Evolutionary conservation across 64 coral and sea anemone species (phyloP), one percentile per base, ranked within the genome.

Genomic region (Pocillopora damicornis): DNA sequence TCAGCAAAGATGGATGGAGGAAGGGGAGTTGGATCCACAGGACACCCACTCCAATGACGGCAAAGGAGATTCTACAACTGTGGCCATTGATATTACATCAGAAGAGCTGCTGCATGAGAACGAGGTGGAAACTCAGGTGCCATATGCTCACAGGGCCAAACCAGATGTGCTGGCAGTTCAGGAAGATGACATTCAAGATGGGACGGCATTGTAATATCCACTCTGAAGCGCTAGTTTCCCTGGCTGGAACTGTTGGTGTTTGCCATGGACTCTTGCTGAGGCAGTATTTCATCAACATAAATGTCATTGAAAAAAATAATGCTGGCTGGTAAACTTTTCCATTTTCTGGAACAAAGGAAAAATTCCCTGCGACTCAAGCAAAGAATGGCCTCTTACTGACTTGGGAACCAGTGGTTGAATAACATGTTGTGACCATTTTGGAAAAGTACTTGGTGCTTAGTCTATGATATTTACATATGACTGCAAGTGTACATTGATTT

Each of bases 1-100:
- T 13, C 82, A 88, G 62, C 81, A 95, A 45, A 75, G 90, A 75
- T 96, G 94, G 94, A 90, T 96, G 94, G 94, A 96, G 20, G 94
- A 96, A 75, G 94, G 94, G 2, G 91, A 93, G 7, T 22, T 93
- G 7, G 86, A 93, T 66, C 86, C 64, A 73, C 81, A 88, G 15
- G 88, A 80, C 9, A 61, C 88, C 74, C 86, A 75, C 58, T 42
- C 86, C 35, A 75, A 84, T 61, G 87, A 93, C 15, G 36, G 58
- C 86, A 93, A 93, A 83, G 78, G 88, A 16, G 78, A 88, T 20
- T 83, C 79, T 5, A 59, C 73, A 18, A 75, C 86, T 76, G 86
- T 75, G 51, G 61, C 58, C 16, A 75, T 81, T 18, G 79, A 76
- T 17, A 15, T 75, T 3, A 88, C 91, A 23, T 73, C 74, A 36